Conservation (phyloP, 2,888 invertebrate species). For the Drosophila recens region DNA sequence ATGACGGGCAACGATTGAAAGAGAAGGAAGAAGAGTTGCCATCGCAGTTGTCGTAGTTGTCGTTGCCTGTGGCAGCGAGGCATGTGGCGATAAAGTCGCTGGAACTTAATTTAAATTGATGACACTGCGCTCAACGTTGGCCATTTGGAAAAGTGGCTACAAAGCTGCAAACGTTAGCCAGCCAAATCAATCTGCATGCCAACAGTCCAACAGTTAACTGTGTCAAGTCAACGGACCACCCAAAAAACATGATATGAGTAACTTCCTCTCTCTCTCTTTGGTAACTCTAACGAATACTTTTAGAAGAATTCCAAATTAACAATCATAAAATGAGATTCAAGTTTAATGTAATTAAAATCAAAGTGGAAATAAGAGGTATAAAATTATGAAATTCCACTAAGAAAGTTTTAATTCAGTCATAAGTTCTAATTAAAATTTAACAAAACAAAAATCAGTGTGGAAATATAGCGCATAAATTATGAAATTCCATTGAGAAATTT, state of each 20-base stretch:
- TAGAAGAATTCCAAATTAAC: neutral
- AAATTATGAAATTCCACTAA: neutral
- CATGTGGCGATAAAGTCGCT: conserved; percentile 68
- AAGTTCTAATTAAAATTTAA: too few relatives aligned
- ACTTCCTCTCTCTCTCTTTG: neutral
- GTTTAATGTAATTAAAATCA: neutral
- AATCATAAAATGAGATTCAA: neutral
- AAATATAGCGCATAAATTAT: too few relatives aligned
- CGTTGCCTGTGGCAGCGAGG: conserved; percentile 24
- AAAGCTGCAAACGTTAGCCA: conserved; percentile 61
- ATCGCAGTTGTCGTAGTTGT: neutral
- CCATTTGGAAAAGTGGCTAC: conserved; percentile 75
- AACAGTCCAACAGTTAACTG: conserved; percentile 52
- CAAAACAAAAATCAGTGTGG: too few relatives aligned
- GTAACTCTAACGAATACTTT: neutral
- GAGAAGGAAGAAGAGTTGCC: conserved; percentile 9
- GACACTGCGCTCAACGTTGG: conserved; percentile 64
- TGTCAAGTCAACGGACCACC: conserved; percentile 67
- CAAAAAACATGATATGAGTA: conserved; percentile 24
- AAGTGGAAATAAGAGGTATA: neutral
- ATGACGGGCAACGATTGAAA: conserved; percentile 68
- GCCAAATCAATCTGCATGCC: conserved; percentile 80
- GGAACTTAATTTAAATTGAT: conserved; percentile 82
- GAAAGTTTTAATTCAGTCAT: too few relatives aligned
- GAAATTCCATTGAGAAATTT: too few relatives aligned